A percentile compares a stretch with the other conserved stretches of the same genome.
Conservation (phyloP, 2,113 vertebrate genomes). For the Probosciger aterrimus region DNA sequence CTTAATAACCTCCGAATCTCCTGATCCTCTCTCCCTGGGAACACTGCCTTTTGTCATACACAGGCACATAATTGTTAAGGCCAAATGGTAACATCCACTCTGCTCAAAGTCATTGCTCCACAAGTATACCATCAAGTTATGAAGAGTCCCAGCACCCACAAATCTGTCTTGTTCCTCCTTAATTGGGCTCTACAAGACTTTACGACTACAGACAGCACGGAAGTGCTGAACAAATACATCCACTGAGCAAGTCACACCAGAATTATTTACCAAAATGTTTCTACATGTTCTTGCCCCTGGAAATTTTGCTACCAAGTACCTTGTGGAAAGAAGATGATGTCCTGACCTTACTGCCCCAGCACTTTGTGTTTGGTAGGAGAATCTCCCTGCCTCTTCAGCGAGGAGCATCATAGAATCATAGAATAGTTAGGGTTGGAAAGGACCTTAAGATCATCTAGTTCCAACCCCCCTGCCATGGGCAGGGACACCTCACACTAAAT, state of each 20-base stretch:
- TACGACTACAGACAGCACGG: background rate
- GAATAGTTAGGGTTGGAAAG: too few relatives aligned
- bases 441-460: too few relatives aligned
- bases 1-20: background rate
- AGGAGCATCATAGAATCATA: too few relatives aligned
- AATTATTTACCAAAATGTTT: background rate
- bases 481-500: too few relatives aligned
- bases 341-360: background rate
- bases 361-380: background rate
- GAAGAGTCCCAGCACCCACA: background rate
- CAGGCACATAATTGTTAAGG: background rate
- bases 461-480: too few relatives aligned
- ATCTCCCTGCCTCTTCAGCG: background rate
- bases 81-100: background rate
- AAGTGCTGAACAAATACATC: background rate
- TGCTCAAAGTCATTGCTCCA: background rate
- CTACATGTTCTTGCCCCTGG: background rate
- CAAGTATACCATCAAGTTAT: background rate
- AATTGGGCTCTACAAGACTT: background rate
- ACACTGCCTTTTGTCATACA: background rate
- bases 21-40: background rate
- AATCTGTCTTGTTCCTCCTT: background rate
- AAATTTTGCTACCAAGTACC: background rate
- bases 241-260: background rate
- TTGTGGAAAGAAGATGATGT: background rate